Evolutionary conservation across 1,140 invertebrate species (phyloP).

Genomic region (Macrotrachela quadricornifera): DNA sequence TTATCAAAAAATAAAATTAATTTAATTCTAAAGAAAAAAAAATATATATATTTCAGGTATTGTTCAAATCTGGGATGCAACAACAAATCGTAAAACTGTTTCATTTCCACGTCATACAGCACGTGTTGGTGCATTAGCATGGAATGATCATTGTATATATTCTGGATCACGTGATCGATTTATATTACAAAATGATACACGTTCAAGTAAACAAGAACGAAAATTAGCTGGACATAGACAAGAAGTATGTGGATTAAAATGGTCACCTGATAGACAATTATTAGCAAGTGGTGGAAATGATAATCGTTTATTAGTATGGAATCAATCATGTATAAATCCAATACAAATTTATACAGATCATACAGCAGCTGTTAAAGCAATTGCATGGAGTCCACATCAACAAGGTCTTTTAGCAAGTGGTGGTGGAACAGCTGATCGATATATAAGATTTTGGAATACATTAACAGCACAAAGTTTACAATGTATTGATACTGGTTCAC

Average conservation of each 20-base stretch:
- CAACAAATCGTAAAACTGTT: constrained; percentile 71
- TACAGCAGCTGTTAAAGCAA: constrained; percentile 78
- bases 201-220: constrained; percentile 44
- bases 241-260: constrained; percentile 93
- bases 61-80: constrained; percentile 81
- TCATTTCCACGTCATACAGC: constrained; percentile 77
- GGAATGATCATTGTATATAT: constrained; percentile 89
- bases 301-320: constrained; percentile 94
- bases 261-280: constrained; percentile 96
- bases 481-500: constrained; percentile 88
- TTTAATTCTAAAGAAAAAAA: too few species aligned
- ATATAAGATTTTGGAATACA: constrained; percentile 83
- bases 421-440: constrained; percentile 83
- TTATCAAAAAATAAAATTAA: too few species aligned
- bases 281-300: constrained; percentile 96
- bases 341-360: constrained; percentile 86
- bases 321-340: constrained; percentile 29
- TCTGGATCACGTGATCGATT: constrained; percentile 80
- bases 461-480: constrained; percentile 96
- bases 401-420: constrained; percentile 88
- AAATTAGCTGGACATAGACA: constrained; percentile 69
- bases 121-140: constrained; percentile 58
- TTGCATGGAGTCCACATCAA: constrained; percentile 98
- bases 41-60: too few species aligned
- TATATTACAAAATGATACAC: constrained; percentile 79